Conservation (phyloP, 2,797 vertebrate genomes). For the Dendrocincla tyrannina region DNA sequence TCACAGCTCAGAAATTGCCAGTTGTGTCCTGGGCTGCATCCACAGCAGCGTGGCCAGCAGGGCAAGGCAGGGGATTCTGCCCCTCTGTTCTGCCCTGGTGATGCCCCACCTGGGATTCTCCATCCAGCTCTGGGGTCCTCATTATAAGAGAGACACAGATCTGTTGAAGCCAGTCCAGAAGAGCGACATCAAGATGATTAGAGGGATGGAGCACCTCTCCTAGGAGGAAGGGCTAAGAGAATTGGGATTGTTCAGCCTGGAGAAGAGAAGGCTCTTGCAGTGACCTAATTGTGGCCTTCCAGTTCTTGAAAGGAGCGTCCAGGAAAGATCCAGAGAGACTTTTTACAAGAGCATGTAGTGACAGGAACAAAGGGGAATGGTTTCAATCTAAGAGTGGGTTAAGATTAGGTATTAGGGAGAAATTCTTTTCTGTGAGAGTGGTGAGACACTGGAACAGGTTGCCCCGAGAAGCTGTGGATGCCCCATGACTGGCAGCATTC, state of each 20-base stretch:
- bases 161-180: not conserved
- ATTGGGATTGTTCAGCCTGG: not conserved
- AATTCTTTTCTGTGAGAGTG: not conserved
- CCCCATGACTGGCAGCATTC: not conserved
- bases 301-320: not conserved
- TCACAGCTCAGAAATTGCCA: not conserved
- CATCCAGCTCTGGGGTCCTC: not conserved
- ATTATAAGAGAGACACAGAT: not conserved
- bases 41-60: rapidly evolving
- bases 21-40: rapidly evolving
- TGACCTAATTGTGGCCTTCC: not conserved
- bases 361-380: too few species aligned
- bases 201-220: not conserved
- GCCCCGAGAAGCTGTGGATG: not conserved
- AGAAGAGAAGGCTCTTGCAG: not conserved
- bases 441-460: not conserved
- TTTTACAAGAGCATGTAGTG: not conserved
- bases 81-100: not conserved
- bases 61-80: rapidly evolving
- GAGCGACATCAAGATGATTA: not conserved
- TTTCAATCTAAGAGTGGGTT: not conserved
- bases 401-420: not conserved
- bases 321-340: not conserved
- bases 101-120: not conserved
- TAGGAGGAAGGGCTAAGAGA: not conserved